Percentiles rank a stretch among this genome's conserved stretches.
Conservation (phyloP, 2,113 vertebrate species). For the Sminthopsis crassicaudata region DNA sequence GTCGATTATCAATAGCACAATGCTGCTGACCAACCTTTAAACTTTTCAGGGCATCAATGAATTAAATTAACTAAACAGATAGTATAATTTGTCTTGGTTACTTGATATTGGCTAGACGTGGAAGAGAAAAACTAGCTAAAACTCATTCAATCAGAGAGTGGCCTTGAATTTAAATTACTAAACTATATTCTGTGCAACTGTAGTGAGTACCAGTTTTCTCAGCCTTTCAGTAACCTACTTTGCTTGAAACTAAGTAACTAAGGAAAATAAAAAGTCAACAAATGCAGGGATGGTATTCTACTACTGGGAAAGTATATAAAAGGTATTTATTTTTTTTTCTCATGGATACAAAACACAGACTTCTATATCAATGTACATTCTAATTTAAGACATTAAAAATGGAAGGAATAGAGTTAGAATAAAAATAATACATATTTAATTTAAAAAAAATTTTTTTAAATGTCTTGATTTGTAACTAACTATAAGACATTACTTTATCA, state of each 20-base stretch:
- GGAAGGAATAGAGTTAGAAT: constrained; percentile 68
- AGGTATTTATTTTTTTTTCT: constrained; percentile 64
- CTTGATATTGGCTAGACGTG: background rate
- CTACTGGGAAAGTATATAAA: constrained; percentile 68
- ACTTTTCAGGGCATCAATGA: background rate
- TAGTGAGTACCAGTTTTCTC: background rate
- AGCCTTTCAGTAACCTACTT: constrained; percentile 7
- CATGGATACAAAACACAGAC: constrained; percentile 69
- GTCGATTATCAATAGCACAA: background rate
- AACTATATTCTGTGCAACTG: background rate
- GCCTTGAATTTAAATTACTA: background rate
- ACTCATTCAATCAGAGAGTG: background rate
- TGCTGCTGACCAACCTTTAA: background rate
- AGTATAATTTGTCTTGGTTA: too few species aligned
- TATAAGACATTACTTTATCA: constrained; percentile 71
- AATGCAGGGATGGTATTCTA: constrained; percentile 72
- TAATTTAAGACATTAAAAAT: constrained; percentile 72
- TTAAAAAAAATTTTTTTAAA: constrained; percentile 35
- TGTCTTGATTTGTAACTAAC: constrained; percentile 57
- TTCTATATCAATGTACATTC: constrained; percentile 73
- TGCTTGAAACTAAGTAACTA: constrained; percentile 66
- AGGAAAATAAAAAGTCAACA: constrained; percentile 76
- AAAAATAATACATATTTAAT: constrained; percentile 77
- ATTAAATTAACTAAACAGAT: background rate
- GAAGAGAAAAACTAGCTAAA: background rate